Percentiles rank a stretch among this genome's conserved stretches.
Evolutionary conservation across 2,888 invertebrate species (phyloP).

Genomic region (Anticlea derivata): DNA sequence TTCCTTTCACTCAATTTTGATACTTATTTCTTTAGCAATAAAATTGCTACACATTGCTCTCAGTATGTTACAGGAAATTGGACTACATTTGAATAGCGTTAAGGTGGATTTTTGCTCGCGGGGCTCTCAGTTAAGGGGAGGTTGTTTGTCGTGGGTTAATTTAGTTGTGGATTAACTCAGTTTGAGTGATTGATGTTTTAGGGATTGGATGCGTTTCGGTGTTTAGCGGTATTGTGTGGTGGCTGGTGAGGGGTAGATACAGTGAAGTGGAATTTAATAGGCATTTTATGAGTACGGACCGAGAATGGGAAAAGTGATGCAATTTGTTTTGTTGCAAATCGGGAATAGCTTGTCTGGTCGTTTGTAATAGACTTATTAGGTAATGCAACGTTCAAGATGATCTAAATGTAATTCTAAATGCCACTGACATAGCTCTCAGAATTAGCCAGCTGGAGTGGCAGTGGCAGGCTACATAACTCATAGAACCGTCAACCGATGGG

Average conservation of each 20-base stretch:
- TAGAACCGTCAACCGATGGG: no score
- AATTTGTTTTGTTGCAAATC: no score
- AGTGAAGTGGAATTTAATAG: slow-evolving; percentile 17
- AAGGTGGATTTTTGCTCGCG: slow-evolving; percentile 50
- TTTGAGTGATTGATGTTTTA: slow-evolving; percentile 80
- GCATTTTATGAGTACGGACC: slow-evolving; percentile 6
- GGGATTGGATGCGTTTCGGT: slow-evolving; percentile 52
- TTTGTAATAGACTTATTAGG: no score
- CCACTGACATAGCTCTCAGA: no score
- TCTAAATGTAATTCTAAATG: no score
- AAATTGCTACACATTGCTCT: slow-evolving; percentile 21
- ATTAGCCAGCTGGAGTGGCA: no score
- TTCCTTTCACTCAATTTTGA: slow-evolving; percentile 49
- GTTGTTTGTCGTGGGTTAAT: slow-evolving; percentile 74
- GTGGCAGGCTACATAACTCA: no score
- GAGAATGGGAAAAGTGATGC: slow-evolving; percentile 1
- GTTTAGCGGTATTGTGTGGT: slow-evolving; percentile 49
- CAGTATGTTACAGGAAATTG: slow-evolving; percentile 36
- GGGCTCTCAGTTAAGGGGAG: slow-evolving; percentile 54
- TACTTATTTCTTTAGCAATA: slow-evolving; percentile 43
- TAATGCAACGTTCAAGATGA: no score
- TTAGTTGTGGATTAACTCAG: slow-evolving; percentile 79
- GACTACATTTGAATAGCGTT: slow-evolving; percentile 36
- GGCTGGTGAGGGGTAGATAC: slow-evolving; percentile 13
- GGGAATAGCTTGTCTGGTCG: no score